Base-by-base conservation (phyloP, 2,888 invertebrate species). In the Ariolimax columbianus region DNA sequence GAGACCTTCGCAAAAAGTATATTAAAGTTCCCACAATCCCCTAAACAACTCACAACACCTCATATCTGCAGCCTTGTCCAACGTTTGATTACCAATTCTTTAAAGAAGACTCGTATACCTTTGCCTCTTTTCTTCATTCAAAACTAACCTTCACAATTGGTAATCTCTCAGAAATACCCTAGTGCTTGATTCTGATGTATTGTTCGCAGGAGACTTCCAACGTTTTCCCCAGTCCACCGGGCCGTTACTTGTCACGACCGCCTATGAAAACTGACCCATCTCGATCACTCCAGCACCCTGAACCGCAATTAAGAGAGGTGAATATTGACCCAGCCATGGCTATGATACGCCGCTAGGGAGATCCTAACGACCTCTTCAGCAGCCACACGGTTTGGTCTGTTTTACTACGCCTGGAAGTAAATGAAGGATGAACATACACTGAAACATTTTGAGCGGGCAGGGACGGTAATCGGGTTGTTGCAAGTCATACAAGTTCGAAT, bases 281-380 rank as follows among this genome's bases (percentile, higher is more conserved):
- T n/a, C 40, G 40, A 26, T 23, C 33, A 30, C 78, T 59, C n/a
- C 17, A 66, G 78, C 78, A 78, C 78, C 63, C 38, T 30, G 40
- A n/a, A 40, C 40, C 19, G 63, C 40, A 63, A 36, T 77, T 55
- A 77, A 55, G 59, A 55, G 55, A 14, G 33, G 77, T 55, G 47
- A 63, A 78, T 78, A 78, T 78, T 78, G 78, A 78, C 78, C 55
- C 26, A 63, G 66, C 17, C 66, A 63, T 33, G 36, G n/a, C 6
- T 30, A 33, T 14, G 66, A 38, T 77, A 47, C 14, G 66, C 14
- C 78, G 40, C 59, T 33, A 47, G 77, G 66, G 78, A 19, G 3
- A 36, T 40, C 14, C 38, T 66, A 66, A n/a, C 30, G 40, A 66
- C 43, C 63, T 43, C 38, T 38, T 63, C 40, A 63, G 51, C 43